Conservation (phyloP, 2,888 invertebrate species). For the Neuroscelio doddi region DNA sequence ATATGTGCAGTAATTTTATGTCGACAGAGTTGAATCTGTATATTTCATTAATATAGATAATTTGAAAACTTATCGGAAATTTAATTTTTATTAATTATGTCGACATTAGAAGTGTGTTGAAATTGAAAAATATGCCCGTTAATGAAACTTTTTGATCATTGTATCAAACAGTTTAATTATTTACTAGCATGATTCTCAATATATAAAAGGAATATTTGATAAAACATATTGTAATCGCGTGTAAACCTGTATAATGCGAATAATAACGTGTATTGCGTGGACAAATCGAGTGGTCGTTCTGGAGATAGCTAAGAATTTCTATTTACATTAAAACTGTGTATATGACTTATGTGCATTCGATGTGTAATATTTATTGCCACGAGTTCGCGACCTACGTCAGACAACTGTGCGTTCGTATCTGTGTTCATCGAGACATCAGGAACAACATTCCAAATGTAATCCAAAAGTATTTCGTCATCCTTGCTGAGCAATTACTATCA, state of each 20-base stretch:
- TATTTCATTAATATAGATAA: too few species aligned
- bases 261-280: conserved; percentile 22
- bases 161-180: neutral
- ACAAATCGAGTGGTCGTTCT: conserved; percentile 47
- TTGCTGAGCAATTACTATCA: neutral
- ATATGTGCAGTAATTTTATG: too few species aligned
- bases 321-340: conserved; percentile 47
- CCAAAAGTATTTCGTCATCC: neutral
- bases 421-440: conserved; percentile 2
- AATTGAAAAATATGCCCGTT: too few species aligned
- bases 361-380: conserved; percentile 51
- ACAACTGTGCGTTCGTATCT: neutral
- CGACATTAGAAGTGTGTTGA: too few species aligned
- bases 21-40: too few species aligned
- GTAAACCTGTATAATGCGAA: conserved; percentile 16
- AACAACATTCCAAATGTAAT: neutral
- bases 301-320: conserved; percentile 50
- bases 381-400: conserved; percentile 27
- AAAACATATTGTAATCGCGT: conserved; percentile 17
- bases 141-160: neutral
- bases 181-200: conserved; percentile 13
- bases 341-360: conserved; percentile 53
- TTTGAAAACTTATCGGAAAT: too few species aligned
- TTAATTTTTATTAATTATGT: too few species aligned
- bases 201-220: conserved; percentile 8